Conservation (phyloP, 1,140 invertebrate species). For the Drosophila albomicans region DNA sequence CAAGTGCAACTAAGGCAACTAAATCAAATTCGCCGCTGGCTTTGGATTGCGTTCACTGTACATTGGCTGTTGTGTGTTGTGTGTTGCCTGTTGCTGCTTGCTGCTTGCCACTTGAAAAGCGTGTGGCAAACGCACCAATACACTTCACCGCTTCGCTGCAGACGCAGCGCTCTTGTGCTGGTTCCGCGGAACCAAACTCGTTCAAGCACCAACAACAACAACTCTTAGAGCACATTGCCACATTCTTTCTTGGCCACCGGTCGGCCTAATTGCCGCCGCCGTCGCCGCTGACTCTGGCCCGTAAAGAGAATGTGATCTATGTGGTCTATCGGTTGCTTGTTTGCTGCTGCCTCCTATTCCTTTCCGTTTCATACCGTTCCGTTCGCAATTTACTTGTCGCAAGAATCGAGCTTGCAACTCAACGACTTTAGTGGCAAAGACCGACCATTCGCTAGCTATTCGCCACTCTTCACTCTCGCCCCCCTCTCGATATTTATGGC, state of each 20-base stretch:
- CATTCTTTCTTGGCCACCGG: constrained; percentile 41
- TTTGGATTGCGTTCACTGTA: constrained; percentile 39
- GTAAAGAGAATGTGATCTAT: constrained; percentile 49
- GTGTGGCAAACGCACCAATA: constrained; percentile 45
- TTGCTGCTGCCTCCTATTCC: background rate
- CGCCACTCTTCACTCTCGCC: background rate
- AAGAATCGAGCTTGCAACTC: constrained; percentile 36
- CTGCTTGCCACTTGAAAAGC: constrained; percentile 63
- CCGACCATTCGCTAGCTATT: background rate
- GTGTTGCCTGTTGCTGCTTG: constrained; percentile 40
- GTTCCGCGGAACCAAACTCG: constrained; percentile 79
- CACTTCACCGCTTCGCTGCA: background rate
- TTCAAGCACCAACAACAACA: constrained; percentile 33
- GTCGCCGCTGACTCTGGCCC: background rate
- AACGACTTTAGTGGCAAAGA: background rate
- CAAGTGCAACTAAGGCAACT: constrained; percentile 31
- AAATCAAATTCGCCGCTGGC: constrained; percentile 35
- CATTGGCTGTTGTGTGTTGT: constrained; percentile 62
- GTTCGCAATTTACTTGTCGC: constrained; percentile 49
- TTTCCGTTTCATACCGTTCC: constrained; percentile 27
- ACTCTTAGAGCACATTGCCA: constrained; percentile 28
- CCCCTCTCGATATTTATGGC: constrained; percentile 52
- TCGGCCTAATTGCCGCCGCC: constrained; percentile 35
- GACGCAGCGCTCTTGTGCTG: constrained; percentile 5
- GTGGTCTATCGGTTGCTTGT: background rate